phyloP scores from a whole-genome alignment of 1,140 invertebrate species.

The Cylas formicarius region DNA sequence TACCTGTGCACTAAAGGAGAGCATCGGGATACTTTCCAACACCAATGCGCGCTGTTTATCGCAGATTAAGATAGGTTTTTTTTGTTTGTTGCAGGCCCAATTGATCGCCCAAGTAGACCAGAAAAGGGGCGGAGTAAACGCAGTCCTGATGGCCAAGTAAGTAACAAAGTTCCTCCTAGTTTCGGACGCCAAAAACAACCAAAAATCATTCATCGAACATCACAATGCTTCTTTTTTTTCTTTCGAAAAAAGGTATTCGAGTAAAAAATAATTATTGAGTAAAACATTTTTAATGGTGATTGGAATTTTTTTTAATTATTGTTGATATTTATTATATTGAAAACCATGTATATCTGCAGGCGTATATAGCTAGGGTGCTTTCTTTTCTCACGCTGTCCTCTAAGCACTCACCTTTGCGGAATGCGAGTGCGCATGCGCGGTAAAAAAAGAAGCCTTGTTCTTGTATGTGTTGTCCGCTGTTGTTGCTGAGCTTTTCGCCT shows the following conservation, averaged over 20 bases:
- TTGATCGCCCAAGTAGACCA: constrained; percentile 39
- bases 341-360: constrained; percentile 40
- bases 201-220: constrained; percentile 38
- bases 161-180: constrained; percentile 30
- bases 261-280: constrained; percentile 19
- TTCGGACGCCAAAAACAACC: constrained; percentile 16
- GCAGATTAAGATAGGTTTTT: no score
- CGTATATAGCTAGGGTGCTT: constrained; percentile 28
- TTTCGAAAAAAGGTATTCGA: constrained; percentile 29
- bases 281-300: constrained; percentile 22
- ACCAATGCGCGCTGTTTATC: no score
- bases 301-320: constrained; percentile 23
- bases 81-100: constrained; percentile 37
- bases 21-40: no score
- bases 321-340: constrained; percentile 20
- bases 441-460: not conserved
- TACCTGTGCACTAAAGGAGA: no score
- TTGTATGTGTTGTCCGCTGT: no score
- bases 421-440: not conserved
- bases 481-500: no score
- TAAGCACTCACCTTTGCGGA: constrained; percentile 9
- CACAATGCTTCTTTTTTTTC: constrained; percentile 37
- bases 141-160: constrained; percentile 41
- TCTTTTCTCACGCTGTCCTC: constrained; percentile 9
- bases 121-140: constrained; percentile 41